These are phyloP conservation scores for Danio aesculapii DNA, from an alignment of 2,797 vertebrate species.

Conservation along the genomic window DNA sequence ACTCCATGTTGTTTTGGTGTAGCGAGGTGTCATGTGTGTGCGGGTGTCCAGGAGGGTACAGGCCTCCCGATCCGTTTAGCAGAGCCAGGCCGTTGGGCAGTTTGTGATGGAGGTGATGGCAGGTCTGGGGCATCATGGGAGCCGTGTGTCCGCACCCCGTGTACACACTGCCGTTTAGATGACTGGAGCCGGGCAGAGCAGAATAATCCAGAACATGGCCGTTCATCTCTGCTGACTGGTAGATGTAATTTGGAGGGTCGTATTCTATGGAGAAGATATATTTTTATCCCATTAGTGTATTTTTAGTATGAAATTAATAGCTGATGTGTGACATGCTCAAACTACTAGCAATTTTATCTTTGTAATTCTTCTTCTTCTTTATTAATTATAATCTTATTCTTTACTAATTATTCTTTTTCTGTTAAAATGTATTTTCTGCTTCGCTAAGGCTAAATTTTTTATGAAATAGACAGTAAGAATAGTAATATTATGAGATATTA, in stretches of 20 bases:
- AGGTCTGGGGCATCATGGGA: conserved; percentile 78
- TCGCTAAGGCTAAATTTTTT: too few relatives aligned
- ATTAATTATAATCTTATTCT: too few relatives aligned
- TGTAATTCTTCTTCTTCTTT: too few relatives aligned
- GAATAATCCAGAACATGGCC: conserved; percentile 90
- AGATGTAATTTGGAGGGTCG: conserved; percentile 90
- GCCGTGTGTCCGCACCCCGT: conserved; percentile 79
- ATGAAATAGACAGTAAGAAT: too few relatives aligned
- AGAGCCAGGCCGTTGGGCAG: conserved; percentile 80
- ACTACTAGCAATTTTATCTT: too few relatives aligned
- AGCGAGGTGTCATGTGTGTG: conserved; percentile 77
- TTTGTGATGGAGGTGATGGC: conserved; percentile 89
- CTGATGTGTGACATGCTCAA: too few relatives aligned
- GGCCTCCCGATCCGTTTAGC: conserved; percentile 78
- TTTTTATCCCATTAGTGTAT: background rate
- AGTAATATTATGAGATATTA: too few relatives aligned
- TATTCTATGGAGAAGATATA: conserved; percentile 80
- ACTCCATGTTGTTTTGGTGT: conserved; percentile 77
- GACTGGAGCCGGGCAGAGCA: conserved; percentile 78
- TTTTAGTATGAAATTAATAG: too few relatives aligned
- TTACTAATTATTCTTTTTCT: too few relatives aligned
- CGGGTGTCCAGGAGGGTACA: conserved; percentile 76
- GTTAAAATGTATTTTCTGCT: too few relatives aligned
- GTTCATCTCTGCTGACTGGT: conserved; percentile 86
- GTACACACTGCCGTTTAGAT: conserved; percentile 81